Evolutionary conservation across 2,888 invertebrate genomes (phyloP), one percentile per base, ranked within the genome.

Genomic region (Drosophila lacicola): DNA sequence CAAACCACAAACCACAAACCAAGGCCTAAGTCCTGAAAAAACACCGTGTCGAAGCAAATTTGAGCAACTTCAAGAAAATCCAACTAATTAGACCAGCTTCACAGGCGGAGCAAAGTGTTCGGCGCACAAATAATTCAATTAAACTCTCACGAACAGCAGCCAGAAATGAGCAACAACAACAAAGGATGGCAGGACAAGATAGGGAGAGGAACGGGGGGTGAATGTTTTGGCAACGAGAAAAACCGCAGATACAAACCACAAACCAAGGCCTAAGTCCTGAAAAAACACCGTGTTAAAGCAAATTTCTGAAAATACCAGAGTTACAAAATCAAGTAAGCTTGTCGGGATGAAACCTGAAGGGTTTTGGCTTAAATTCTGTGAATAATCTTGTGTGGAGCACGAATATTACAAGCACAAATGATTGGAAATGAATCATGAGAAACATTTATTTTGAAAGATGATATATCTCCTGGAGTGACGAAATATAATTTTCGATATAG

Each of bases 81-180:
- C 50, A 5, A 37, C 25, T 19, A 21, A 19, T n/a, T n/a, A n/a
- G n/a, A n/a, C n/a, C n/a, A n/a, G n/a, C n/a, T n/a, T 74, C 79
- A 72, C 76, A 70, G 83, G 72, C 84, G 72, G 46, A 55, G 58
- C 44, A 42, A 61, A 72, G 75, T 63, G 68, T 65, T 61, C 67
- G 58, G 60, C 65, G 57, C 66, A 53, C 84, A 77, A 81, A 83
- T 84, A 87, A 84, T 84, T 84, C 89, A 84, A 84, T 84, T 84
- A 84, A 89, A 80, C 67, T 77, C 68, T 69, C 55, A 73, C 64
- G 56, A 85, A 51, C 55, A 62, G 50, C 58, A 68, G 55, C 63
- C 42, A 45, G 51, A 67, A 67, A 51, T 62, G 50, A 49, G 42
- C 58, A 62, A 45, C 37, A 62, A 57, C 53, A 62, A 45, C 34